Conservation (phyloP, 1,140 invertebrate genomes). For the Muscidifurax raptorellus region DNA sequence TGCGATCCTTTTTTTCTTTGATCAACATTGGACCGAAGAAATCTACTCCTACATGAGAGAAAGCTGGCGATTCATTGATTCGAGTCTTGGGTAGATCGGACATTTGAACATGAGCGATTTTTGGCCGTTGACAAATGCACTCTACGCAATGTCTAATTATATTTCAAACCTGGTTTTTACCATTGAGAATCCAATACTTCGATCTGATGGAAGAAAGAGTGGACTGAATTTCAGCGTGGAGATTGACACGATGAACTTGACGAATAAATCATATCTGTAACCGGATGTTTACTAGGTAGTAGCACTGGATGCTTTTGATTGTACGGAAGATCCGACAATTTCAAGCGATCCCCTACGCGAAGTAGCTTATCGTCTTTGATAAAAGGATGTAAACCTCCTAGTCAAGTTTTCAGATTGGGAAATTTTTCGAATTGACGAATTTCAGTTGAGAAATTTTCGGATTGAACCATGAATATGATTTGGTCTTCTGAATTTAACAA, state of each 20-base stretch:
- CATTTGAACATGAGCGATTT: neutral
- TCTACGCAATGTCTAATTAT: neutral
- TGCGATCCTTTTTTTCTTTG: too few relatives aligned
- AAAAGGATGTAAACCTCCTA: too few relatives aligned
- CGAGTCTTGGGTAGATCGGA: too few relatives aligned
- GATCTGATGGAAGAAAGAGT: neutral
- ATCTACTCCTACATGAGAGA: neutral
- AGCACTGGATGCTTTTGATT: neutral
- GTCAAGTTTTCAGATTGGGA: too few relatives aligned
- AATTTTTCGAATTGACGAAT: too few relatives aligned
- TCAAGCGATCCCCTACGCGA: too few relatives aligned
- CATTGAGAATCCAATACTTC: neutral
- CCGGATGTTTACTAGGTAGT: neutral
- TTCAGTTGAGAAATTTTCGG: too few relatives aligned
- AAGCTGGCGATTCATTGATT: conserved; percentile 1
- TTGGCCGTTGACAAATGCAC: neutral
- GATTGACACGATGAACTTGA: neutral
- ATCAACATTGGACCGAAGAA: neutral
- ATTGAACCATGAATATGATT: too few relatives aligned
- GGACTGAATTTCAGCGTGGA: neutral
- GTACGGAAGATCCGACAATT: neutral
- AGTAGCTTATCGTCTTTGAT: too few relatives aligned
- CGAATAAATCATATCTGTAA: neutral
- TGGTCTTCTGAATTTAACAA: too few relatives aligned
- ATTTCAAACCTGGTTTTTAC: neutral